Conservation (phyloP, 2,797 vertebrate species). For the Hoplostethus atlanticus region DNA sequence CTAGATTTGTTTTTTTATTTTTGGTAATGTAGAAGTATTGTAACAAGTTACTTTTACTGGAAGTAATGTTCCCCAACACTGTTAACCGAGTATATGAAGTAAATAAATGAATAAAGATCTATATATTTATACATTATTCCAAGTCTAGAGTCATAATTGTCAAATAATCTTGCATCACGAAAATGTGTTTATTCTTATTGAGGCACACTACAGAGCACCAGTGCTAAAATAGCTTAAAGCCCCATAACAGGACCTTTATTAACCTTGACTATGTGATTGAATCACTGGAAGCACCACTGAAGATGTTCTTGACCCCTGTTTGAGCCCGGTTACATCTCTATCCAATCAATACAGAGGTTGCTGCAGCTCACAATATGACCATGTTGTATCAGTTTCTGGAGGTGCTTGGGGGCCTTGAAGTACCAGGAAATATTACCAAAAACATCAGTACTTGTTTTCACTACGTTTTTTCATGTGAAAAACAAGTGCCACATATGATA, state of each 20-base stretch:
- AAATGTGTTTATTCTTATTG: not conserved
- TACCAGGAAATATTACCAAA: not conserved
- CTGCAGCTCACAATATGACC: not conserved
- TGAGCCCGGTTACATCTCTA: not conserved
- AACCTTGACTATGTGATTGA: not conserved
- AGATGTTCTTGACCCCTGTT: not conserved
- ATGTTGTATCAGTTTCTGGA: not conserved
- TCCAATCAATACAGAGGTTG: not conserved
- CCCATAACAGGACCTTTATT: not conserved
- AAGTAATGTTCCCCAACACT: constrained; percentile 71
- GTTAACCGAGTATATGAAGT: constrained; percentile 81
- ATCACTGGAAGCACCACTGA: no score
- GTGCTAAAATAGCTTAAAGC: not conserved
- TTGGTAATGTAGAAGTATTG: constrained; percentile 29
- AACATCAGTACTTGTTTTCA: not conserved
- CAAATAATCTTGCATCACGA: not conserved
- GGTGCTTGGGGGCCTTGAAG: not conserved
- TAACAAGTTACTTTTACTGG: constrained; percentile 48
- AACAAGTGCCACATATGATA: no score
- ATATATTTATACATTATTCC: constrained; percentile 86
- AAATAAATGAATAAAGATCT: constrained; percentile 86
- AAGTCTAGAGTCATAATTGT: constrained; percentile 28
- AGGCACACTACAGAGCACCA: not conserved
- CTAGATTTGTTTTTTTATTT: not conserved
- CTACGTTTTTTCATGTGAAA: no score